phyloP scores from a whole-genome alignment of 2,113 vertebrate species.

The Pelmatolapia mariae region DNA sequence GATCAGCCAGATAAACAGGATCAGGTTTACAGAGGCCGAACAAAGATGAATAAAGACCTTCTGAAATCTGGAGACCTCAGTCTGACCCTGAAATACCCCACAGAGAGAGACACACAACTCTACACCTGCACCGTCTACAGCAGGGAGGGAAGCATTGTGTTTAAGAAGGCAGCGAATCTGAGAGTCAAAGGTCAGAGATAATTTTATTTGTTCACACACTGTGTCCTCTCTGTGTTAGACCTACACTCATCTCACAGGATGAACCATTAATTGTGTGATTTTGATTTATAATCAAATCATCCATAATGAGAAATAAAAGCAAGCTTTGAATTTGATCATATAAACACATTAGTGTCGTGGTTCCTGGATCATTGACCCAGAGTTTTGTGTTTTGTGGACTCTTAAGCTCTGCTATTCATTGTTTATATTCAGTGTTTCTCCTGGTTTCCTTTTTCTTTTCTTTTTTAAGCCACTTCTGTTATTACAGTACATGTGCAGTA shows the following conservation, averaged over 20 bases:
- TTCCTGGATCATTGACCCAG: not conserved
- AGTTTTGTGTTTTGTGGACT: not conserved
- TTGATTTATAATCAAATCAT: not conserved
- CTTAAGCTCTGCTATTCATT: not conserved
- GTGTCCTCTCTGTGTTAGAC: not conserved
- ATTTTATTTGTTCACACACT: not conserved
- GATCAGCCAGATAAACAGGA: no score
- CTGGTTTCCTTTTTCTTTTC: not conserved
- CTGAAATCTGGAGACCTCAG: not conserved
- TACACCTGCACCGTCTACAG: not conserved
- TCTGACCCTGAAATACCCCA: not conserved
- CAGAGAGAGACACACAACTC: accelerated
- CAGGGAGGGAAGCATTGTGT: accelerated
- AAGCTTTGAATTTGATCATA: not conserved
- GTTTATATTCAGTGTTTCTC: not conserved
- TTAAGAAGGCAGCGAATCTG: not conserved
- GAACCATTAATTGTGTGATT: not conserved
- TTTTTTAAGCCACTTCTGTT: accelerated
- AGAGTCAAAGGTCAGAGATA: not conserved
- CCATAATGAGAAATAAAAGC: accelerated
- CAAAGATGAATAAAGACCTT: accelerated
- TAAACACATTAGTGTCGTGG: not conserved
- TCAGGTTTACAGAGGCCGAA: no score
- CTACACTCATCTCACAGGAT: not conserved
- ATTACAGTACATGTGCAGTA: not conserved